These are phyloP conservation scores for Heteromormyrus szaboi DNA, from an alignment of 2,797 vertebrate genomes.

Conservation along the genomic window DNA sequence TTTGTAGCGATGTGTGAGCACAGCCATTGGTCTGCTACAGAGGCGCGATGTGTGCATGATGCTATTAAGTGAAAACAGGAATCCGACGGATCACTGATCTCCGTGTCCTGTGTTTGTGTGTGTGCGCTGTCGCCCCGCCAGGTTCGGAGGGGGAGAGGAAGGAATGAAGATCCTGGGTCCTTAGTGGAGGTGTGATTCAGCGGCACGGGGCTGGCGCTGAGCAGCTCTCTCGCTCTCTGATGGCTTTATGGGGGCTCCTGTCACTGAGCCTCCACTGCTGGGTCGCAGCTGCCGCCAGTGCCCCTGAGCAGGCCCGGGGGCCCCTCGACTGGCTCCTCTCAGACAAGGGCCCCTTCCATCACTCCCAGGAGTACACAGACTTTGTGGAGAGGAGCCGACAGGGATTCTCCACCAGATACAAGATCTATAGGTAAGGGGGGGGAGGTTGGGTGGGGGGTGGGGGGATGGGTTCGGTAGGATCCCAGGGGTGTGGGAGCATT, in stretches of 20 bases:
- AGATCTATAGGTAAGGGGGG: conserved; percentile 86
- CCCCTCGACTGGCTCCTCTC: conserved; percentile 97
- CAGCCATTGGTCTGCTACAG: conserved; percentile 13
- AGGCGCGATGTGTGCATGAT: conserved; percentile 29
- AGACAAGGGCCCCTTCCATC: conserved; percentile 95
- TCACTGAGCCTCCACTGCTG: conserved; percentile 89
- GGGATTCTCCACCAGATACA: conserved; percentile 96
- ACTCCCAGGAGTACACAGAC: conserved; percentile 92
- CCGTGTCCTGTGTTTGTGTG: conserved; percentile 1
- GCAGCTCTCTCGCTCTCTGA: conserved; percentile 75
- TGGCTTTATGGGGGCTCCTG: conserved; percentile 96
- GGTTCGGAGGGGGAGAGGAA: conserved; percentile 76
- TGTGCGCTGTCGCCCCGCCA: conserved; percentile 49
- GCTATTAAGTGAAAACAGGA: conserved; percentile 35
- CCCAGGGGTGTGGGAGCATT: neutral
- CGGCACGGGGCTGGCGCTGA: conserved; percentile 72
- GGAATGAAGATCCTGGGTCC: conserved; percentile 81
- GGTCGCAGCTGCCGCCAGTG: conserved; percentile 69
- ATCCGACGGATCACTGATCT: neutral
- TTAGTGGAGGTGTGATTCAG: conserved; percentile 82
- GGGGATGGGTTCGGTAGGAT: neutral
- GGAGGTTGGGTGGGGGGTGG: neutral
- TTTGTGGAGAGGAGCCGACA: conserved; percentile 95
- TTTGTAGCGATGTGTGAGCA: neutral
- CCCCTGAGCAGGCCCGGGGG: conserved; percentile 81